A percentile compares a stretch with the other conserved stretches of the same genome.
phyloP scores from a whole-genome alignment of 1,140 invertebrate genomes.

The Pogonomyrmex barbatus region DNA sequence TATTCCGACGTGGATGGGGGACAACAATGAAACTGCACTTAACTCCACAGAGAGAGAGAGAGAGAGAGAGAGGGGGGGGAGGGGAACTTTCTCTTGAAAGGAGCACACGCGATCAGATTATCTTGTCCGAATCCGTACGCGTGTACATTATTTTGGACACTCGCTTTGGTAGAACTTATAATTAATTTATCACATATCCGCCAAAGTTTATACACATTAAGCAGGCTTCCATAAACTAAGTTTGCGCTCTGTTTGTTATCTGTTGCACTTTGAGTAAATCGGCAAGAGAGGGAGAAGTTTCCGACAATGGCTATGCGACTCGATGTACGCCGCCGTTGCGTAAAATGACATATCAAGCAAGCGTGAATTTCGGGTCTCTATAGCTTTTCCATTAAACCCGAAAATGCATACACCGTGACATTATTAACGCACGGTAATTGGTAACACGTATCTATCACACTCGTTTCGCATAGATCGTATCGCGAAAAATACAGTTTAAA shows the following conservation, averaged over 20 bases:
- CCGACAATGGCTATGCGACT: conserved; percentile 43
- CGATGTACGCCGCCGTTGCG: conserved; percentile 11
- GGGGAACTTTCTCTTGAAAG: background rate
- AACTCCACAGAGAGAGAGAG: background rate
- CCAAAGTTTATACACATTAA: conserved; percentile 41
- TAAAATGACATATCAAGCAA: conserved; percentile 53
- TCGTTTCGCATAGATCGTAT: background rate
- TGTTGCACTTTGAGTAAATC: conserved; percentile 53
- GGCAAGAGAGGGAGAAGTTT: conserved; percentile 18
- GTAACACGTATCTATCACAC: conserved; percentile 22
- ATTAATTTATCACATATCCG: conserved; percentile 59
- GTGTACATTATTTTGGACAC: conserved; percentile 38
- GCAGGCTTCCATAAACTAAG: conserved; percentile 41
- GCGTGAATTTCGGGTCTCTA: conserved; percentile 51
- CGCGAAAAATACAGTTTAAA: background rate
- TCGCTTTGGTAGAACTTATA: conserved; percentile 26
- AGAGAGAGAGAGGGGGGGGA: background rate
- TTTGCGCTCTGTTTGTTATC: conserved; percentile 53
- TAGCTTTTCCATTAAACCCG: conserved; percentile 16
- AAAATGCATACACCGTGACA: conserved; percentile 8
- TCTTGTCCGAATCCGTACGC: conserved; percentile 11
- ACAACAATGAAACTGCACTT: background rate
- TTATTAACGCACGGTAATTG: conserved; percentile 33
- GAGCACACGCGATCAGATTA: conserved; percentile 6
- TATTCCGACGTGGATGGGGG: background rate